A percentile compares a stretch with the other conserved stretches of the same genome.
Conservation (phyloP, 2,888 invertebrate genomes). For the Ectemnius continuus region DNA sequence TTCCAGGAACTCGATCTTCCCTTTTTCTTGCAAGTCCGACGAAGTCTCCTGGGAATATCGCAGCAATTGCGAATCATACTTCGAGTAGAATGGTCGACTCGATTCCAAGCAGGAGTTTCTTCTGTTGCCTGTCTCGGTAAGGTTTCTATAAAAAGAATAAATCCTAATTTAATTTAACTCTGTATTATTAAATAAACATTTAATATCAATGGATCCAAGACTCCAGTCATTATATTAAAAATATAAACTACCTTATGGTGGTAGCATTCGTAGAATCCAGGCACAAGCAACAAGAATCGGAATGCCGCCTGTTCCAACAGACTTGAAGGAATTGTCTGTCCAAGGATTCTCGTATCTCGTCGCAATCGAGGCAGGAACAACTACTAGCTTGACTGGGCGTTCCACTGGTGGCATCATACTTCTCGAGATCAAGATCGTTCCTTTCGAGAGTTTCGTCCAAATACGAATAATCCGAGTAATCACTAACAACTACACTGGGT, state of each 20-base stretch:
- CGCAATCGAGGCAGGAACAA: constrained; percentile 74
- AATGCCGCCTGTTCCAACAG: constrained; percentile 71
- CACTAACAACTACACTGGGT: constrained; percentile 92
- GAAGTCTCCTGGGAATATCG: constrained; percentile 39
- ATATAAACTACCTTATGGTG: constrained; percentile 32
- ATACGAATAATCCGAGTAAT: constrained; percentile 87
- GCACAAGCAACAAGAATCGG: constrained; percentile 72
- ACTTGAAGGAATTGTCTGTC: constrained; percentile 64
- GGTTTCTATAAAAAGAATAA: constrained; percentile 45
- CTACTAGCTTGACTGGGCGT: constrained; percentile 72
- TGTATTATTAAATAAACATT: not conserved
- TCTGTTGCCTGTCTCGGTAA: constrained; percentile 62
- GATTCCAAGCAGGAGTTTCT: constrained; percentile 73
- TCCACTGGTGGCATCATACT: constrained; percentile 65
- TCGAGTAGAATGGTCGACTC: constrained; percentile 61
- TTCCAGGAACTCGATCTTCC: constrained; percentile 63
- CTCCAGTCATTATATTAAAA: not conserved
- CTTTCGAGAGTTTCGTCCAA: constrained; percentile 72
- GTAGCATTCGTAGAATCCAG: constrained; percentile 54
- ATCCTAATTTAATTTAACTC: not conserved
- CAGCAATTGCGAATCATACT: constrained; percentile 38
- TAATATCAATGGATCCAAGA: not conserved
- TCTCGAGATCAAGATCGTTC: constrained; percentile 71
- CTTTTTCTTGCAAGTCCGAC: constrained; percentile 45
- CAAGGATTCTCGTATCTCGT: constrained; percentile 66